Evolutionary conservation across 2,888 invertebrate genomes (phyloP), one percentile per base, ranked within the genome.

Genomic region (Clepsis dumicolana): DNA sequence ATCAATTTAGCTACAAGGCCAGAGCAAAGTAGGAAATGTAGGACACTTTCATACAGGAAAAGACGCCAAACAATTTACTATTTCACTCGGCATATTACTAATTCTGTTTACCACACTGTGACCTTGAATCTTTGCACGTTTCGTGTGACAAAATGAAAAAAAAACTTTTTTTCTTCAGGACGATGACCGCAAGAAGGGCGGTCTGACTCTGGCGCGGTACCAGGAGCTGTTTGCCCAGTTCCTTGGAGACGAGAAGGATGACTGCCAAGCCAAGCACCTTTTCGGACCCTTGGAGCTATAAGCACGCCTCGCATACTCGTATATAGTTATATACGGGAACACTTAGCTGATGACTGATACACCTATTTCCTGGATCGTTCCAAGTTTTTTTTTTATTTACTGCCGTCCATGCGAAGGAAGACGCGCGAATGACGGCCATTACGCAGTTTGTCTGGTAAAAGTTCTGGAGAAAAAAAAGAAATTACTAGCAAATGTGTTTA

Each of bases 171-270:
- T 72, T 65, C 88, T 90, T n/a, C 88, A 97, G 97, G 97, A 97
- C 76, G 97, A 97, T 72, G 97, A 97, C 88, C 94, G 96, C 81
- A 95, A 95, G 89, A 95, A 95, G 79, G 97, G 97, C 27, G 97
- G 97, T 4, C 90, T 97, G 56, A 96, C 96, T 2, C 84, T 97
- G 70, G 94, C 96, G 4, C 94, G 97, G 82, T 97, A 97, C 83
- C 96, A 97, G 85, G 97, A 97, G 84, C 93, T 97, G 2, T 97
- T 97, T 84, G 97, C 97, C 0, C 95, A 96, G 86, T 97, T 96
- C 90, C 94, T 97, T 71, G 97, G 97, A 25, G 96, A 97, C 85
- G 95, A 95, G 41, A 95, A 95, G 74, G 96, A 97, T 67, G 94
- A 95, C 76, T 95, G 95, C 80, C 94, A 95, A 70, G 97, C 97